These are phyloP conservation scores for Menidia menidia DNA, from an alignment of 2,797 vertebrate species.

Conservation along the genomic window DNA sequence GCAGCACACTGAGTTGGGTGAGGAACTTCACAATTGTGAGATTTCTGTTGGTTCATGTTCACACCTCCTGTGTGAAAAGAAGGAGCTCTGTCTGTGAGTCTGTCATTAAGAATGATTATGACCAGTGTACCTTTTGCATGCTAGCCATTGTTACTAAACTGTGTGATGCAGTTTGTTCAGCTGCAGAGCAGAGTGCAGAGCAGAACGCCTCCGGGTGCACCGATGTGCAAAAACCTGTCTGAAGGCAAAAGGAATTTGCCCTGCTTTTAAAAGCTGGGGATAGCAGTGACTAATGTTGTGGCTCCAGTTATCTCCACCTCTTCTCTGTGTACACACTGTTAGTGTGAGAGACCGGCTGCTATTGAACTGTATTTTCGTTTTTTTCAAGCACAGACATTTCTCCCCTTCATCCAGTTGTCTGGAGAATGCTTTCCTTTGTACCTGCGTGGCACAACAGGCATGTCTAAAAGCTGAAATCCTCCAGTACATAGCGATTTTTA, in stretches of 20 bases:
- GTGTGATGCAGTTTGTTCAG: conserved; percentile 31
- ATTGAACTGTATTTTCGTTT: conserved; percentile 4
- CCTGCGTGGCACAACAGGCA: conserved; percentile 4
- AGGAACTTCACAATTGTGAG: conserved; percentile 6
- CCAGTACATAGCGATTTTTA: not conserved
- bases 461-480: conserved; percentile 24
- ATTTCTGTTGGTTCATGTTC: conserved; percentile 8
- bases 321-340: conserved; percentile 17
- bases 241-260: conserved; percentile 68
- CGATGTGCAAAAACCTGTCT: conserved; percentile 78
- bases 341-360: not conserved
- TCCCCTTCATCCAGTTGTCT: too few relatives aligned
- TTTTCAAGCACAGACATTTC: too few relatives aligned
- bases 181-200: conserved; percentile 40
- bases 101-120: conserved; percentile 31
- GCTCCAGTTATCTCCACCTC: conserved; percentile 34
- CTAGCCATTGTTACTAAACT: conserved; percentile 24
- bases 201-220: conserved; percentile 42
- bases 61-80: conserved; percentile 10
- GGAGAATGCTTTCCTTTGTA: not conserved
- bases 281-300: conserved; percentile 52
- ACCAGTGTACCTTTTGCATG: conserved; percentile 29
- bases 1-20: conserved; percentile 21
- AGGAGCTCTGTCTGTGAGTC: conserved; percentile 9
- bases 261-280: conserved; percentile 34